Percentiles rank a stretch among this genome's conserved stretches.
phyloP scores from a whole-genome alignment of 1,140 invertebrate species.

The Periplaneta americana region DNA sequence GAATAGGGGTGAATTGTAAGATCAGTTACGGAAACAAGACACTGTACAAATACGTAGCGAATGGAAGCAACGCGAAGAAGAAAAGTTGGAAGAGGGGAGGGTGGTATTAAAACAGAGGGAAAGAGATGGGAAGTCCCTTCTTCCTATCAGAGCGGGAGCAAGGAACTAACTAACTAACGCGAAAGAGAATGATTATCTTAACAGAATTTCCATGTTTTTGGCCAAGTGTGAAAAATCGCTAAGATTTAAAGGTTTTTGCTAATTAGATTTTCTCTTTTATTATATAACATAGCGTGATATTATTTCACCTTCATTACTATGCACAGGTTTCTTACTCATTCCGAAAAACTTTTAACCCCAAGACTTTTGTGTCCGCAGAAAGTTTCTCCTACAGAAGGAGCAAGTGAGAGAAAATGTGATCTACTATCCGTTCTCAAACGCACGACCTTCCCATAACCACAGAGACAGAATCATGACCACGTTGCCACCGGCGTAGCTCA shows the following conservation, averaged over 20 bases:
- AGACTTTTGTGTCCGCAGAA: background rate
- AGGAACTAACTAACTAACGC: background rate
- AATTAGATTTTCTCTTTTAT: constrained; percentile 3
- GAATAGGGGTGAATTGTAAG: too few species aligned
- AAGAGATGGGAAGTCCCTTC: background rate
- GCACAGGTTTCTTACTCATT: constrained; percentile 4
- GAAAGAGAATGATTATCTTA: constrained; percentile 16
- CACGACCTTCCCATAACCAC: too few species aligned
- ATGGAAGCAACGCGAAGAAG: background rate
- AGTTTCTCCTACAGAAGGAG: background rate
- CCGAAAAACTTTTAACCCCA: background rate
- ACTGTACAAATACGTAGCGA: background rate
- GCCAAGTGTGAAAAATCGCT: constrained; percentile 16
- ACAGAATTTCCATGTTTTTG: constrained; percentile 19
- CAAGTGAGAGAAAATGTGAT: background rate
- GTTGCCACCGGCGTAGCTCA: too few species aligned
- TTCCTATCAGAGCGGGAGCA: background rate
- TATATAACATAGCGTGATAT: constrained; percentile 4
- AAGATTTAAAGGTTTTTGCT: constrained; percentile 20
- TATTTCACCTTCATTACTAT: constrained; percentile 17
- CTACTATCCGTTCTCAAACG: background rate
- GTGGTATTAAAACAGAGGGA: too few species aligned
- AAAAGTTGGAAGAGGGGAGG: background rate
- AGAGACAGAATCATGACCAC: too few species aligned
- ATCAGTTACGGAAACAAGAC: background rate